Percentiles rank a stretch among this genome's conserved stretches.
phyloP scores from a whole-genome alignment of 1,140 invertebrate genomes.

The Tetragonula clypearis region DNA sequence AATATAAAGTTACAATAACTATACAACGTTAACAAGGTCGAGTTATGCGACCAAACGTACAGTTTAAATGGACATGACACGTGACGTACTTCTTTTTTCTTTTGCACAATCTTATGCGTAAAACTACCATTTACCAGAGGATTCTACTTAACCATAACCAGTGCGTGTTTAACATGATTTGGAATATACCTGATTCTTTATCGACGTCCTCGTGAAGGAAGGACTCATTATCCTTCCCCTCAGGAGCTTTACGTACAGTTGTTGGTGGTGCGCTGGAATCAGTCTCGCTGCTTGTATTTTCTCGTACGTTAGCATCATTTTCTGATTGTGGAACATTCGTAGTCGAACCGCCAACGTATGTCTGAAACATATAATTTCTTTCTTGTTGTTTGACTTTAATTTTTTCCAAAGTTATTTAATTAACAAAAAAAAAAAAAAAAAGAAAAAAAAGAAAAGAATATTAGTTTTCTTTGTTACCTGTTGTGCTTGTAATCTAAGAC shows the following conservation, averaged over 20 bases:
- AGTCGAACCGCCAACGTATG: constrained; percentile 68
- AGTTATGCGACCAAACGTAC: constrained; percentile 42
- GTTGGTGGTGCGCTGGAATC: constrained; percentile 81
- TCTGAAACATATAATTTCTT: constrained; percentile 64
- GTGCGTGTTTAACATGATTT: constrained; percentile 71
- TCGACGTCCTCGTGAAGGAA: constrained; percentile 84
- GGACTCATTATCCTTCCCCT: constrained; percentile 90
- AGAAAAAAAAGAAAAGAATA: background rate
- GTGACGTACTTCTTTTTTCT: constrained; percentile 24
- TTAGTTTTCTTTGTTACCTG: constrained; percentile 77
- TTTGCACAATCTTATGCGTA: constrained; percentile 50
- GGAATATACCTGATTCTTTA: constrained; percentile 82
- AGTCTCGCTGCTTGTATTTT: constrained; percentile 78
- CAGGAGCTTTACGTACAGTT: constrained; percentile 86
- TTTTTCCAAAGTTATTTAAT: background rate
- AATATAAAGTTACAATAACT: constrained; percentile 38
- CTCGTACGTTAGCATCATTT: constrained; percentile 66
- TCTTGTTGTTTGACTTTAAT: background rate
- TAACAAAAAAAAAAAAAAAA: constrained; percentile 15
- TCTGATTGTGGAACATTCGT: constrained; percentile 68
- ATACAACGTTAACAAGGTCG: constrained; percentile 36
- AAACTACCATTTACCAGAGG: constrained; percentile 75
- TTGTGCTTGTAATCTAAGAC: constrained; percentile 86
- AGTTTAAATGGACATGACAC: constrained; percentile 32
- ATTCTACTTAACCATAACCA: constrained; percentile 79